Base-by-base conservation (phyloP, 2,888 invertebrate genomes). In the Buathra laborator region DNA sequence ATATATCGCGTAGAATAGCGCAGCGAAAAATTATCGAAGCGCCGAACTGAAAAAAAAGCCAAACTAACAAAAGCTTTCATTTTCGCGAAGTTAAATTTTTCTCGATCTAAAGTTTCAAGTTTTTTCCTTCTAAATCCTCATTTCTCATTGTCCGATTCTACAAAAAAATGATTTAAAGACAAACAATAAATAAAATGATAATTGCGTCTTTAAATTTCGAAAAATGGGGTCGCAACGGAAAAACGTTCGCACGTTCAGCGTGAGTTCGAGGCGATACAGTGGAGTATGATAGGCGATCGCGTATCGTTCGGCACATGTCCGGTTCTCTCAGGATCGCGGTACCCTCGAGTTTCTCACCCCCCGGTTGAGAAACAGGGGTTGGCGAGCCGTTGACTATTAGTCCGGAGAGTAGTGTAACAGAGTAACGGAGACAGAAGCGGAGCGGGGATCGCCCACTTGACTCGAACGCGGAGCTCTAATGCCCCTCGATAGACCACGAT, bases 241-340 rank as follows among this genome's bases (percentile, higher is more conserved):
- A 86, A 87, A 87, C 86, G 89, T 90, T 90, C 89, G 89, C 90
- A 90, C 89, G 90, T 77, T 84, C 81, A 82, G 72, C 86, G 87
- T 75, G 86, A 84, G 84, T 84, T 85, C 82, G 77, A 83, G 72
- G 66, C 77, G 78, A 62, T 62, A 75, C 51, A n/a, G 46, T 29
- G 78, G 64, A n/a, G n/a, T 29, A 19, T 29, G 75, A 71, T 56
- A 75, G 76, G 64, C 77, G 81, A 82, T 72, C 67, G 71, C 71
- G 71, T 86, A 68, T 78, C 79, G 44, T 14, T 64, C 71, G 80
- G 89, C 92, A 92, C 91, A 92, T 92, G 92, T 91, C 89, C 87
- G 86, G 89, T 92, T 92, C 92, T 90, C 92, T 92, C 89, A 91
- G 92, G 88, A 92, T 86, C 89, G 87, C 81, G 77, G 89, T 89